Conservation (phyloP, 1,140 invertebrate species). For the Dendrolimus punctatus region DNA sequence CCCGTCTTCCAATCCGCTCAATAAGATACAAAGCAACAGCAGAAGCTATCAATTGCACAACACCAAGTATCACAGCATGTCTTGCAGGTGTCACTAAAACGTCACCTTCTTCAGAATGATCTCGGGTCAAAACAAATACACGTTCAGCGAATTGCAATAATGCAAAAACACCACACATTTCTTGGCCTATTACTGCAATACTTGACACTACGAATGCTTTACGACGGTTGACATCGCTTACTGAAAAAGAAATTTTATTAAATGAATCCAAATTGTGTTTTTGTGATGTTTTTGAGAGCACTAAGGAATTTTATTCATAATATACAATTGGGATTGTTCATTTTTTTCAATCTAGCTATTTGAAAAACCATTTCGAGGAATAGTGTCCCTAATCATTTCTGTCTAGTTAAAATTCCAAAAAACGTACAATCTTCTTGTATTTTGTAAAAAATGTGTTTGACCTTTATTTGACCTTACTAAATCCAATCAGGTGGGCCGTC, state of each 20-base stretch:
- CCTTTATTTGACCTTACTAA: too few relatives aligned
- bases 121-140: slow-evolving; percentile 32
- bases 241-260: slow-evolving; percentile 13
- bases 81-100: slow-evolving; percentile 22
- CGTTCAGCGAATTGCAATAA: slow-evolving; percentile 48
- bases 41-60: slow-evolving; percentile 30
- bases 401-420: too few relatives aligned
- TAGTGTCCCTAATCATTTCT: too few relatives aligned
- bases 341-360: too few relatives aligned
- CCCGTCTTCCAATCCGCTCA: slow-evolving; percentile 32
- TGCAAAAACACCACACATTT: slow-evolving; percentile 41
- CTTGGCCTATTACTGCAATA: slow-evolving; percentile 41
- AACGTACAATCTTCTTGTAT: too few relatives aligned
- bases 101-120: slow-evolving; percentile 5
- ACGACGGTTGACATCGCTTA: slow-evolving; percentile 25
- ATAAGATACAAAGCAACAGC: slow-evolving; percentile 29
- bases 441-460: too few relatives aligned
- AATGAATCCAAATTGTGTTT: too few relatives aligned
- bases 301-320: too few relatives aligned
- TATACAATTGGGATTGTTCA: too few relatives aligned
- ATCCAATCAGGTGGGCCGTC: too few relatives aligned
- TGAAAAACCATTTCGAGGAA: too few relatives aligned
- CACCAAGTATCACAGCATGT: slow-evolving; percentile 28
- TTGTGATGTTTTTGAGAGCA: too few relatives aligned
- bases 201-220: slow-evolving; percentile 29